Base-by-base conservation (phyloP, 1,140 invertebrate species). In the Wasmannia auropunctata region DNA sequence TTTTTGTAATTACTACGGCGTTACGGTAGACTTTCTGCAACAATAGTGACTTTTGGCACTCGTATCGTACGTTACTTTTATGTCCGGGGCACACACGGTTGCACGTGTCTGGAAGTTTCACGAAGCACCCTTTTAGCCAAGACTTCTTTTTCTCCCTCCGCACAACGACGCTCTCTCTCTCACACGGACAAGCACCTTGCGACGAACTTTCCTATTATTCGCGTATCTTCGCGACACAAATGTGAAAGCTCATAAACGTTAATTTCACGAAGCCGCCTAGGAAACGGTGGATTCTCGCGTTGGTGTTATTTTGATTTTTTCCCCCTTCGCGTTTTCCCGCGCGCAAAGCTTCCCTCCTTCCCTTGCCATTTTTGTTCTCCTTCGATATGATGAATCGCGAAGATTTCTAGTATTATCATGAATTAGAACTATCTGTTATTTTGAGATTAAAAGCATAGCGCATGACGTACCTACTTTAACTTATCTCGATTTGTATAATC, bases 131-230 rank as follows among this genome's bases (percentile, higher is more conserved):
- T 83, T 83, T 83, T 83, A 83, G 60, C 25, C 43, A 49, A 67
- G 31, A 62, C 72, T 83, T 74, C 79, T 83, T 79, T 67, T 56
- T 65, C 46, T n/a, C 4, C 37, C 37, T 10, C 22, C n/a, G 49
- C 16, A 67, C 34, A 56, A 11, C 14, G 19, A 46, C 22, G 63
- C 10, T n/a, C 43, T 43, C 22, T 51, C 10, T n/a, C 43, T 43
- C 49, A 60, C 62, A 54, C 63, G 28, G 2, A 86, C 14, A 25
- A 80, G 40, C 31, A 81, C 46, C 49, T 86, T 69, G 51, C 43
- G 22, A 67, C 34, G 14, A 86, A 81, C 76, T 86, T 86, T 19
- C 25, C 76, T 81, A 79, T 86, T 80, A 79, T 86, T 69, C 65
- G 77, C 85, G 40, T 86, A 43, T 79, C 37, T 88, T 80, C 80